phyloP scores from a whole-genome alignment of 2,113 vertebrate genomes.

The Bubo bubo region DNA sequence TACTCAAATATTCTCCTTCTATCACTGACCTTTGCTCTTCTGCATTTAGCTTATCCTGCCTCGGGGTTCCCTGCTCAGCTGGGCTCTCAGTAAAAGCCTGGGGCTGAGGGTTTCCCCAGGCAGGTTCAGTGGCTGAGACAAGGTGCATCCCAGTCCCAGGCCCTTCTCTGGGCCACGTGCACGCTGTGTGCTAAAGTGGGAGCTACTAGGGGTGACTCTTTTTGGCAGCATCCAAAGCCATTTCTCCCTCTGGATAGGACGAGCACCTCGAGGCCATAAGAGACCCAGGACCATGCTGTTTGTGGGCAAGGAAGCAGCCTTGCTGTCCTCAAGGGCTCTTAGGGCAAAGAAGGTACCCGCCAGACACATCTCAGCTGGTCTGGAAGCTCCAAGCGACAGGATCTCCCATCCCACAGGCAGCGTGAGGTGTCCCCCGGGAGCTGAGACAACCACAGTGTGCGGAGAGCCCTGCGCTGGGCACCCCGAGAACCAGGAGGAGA shows the following conservation, averaged over 20 bases:
- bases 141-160: background rate
- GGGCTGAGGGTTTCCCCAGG: background rate
- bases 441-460: background rate
- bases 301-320: background rate
- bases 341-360: background rate
- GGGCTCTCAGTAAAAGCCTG: background rate
- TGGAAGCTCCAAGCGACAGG: background rate
- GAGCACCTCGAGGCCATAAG: background rate
- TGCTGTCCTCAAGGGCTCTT: background rate
- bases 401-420: background rate
- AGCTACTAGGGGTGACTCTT: background rate
- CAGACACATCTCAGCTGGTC: background rate
- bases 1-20: background rate
- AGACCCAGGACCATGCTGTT: background rate
- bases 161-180: background rate
- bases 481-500: background rate
- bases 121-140: background rate
- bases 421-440: background rate
- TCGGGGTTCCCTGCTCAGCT: background rate
- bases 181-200: background rate
- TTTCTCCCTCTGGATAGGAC: background rate
- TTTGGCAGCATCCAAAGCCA: background rate
- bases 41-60: background rate
- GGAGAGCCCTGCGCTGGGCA: background rate
- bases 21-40: background rate